Evolutionary conservation across 1,140 invertebrate species (phyloP).

Genomic region (Scylla paramamosain): DNA sequence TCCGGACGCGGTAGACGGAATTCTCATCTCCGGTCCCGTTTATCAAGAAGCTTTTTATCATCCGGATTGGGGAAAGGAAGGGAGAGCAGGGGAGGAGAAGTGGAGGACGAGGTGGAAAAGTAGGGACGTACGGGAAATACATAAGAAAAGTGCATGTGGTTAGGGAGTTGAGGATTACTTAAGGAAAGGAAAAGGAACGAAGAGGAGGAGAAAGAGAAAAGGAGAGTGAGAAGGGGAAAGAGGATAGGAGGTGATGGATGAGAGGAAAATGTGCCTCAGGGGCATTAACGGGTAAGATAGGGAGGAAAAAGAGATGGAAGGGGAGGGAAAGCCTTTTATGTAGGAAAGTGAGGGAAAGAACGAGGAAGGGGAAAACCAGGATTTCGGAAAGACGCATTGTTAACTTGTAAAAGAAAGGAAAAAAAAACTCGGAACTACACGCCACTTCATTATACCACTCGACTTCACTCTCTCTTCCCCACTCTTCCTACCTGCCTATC

Average conservation of each 20-base stretch:
- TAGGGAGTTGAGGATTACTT: neutral
- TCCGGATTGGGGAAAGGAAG: neutral
- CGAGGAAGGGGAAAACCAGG: neutral
- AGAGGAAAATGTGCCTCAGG: slow-evolving; percentile 17
- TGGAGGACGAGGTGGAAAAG: neutral
- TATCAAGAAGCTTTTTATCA: neutral
- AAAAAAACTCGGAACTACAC: neutral
- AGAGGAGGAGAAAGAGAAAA: neutral
- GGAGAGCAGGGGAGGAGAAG: neutral
- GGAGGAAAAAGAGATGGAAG: slow-evolving; percentile 5
- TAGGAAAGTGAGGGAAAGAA: neutral
- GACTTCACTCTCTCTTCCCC: slow-evolving; percentile 24
- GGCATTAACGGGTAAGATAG: neutral
- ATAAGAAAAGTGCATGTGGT: neutral
- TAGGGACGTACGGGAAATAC: neutral
- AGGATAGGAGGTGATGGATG: neutral
- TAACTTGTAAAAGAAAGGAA: neutral
- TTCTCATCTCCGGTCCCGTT: slow-evolving; percentile 51
- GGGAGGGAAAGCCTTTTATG: neutral
- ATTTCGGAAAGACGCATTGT: neutral
- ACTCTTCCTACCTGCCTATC: slow-evolving; percentile 8
- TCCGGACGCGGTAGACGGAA: slow-evolving; percentile 44
- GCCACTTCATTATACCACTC: neutral
- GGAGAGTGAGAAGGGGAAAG: neutral
- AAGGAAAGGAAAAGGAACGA: neutral